phyloP scores from a whole-genome alignment of 2,797 vertebrate species.

The Phrynocephalus forsythii region DNA sequence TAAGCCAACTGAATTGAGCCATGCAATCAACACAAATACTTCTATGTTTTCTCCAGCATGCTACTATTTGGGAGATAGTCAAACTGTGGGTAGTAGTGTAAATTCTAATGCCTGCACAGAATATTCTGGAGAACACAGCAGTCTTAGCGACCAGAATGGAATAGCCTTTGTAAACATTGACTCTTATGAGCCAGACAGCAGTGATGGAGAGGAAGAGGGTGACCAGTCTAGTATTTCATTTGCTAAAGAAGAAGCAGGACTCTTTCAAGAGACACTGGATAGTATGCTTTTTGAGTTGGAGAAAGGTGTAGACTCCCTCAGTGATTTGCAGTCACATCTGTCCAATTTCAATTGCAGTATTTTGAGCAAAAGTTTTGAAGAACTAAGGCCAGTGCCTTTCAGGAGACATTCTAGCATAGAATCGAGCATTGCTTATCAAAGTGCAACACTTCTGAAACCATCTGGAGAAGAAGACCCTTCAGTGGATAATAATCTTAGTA shows the following conservation, averaged over 20 bases:
- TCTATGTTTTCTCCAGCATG: slow-evolving; percentile 40
- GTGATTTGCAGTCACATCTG: slow-evolving; percentile 57
- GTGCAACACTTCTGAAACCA: slow-evolving; percentile 47
- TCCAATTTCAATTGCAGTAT: slow-evolving; percentile 37
- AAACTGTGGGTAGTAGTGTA: slow-evolving; percentile 35
- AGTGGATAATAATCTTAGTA: slow-evolving; percentile 40
- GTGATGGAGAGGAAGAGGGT: slow-evolving; percentile 73
- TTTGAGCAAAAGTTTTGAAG: slow-evolving; percentile 65
- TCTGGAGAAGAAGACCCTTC: slow-evolving; percentile 59
- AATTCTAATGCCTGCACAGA: slow-evolving; percentile 54
- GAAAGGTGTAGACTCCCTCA: slow-evolving; percentile 60
- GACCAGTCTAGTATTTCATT: slow-evolving; percentile 45
- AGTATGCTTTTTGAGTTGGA: slow-evolving; percentile 69
- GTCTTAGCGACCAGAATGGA: slow-evolving; percentile 64
- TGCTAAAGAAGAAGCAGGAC: slow-evolving; percentile 53
- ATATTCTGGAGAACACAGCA: slow-evolving; percentile 40
- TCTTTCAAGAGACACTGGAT: slow-evolving; percentile 68
- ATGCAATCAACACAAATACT: slow-evolving; percentile 33
- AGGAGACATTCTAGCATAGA: slow-evolving; percentile 45
- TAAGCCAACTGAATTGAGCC: slow-evolving; percentile 52
- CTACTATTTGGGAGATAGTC: slow-evolving; percentile 60
- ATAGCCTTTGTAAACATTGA: slow-evolving; percentile 78
- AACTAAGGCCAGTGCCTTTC: slow-evolving; percentile 58
- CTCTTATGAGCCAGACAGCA: slow-evolving; percentile 78
- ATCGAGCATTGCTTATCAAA: slow-evolving; percentile 46